Percentiles rank a stretch among this genome's conserved stretches.
Conservation (phyloP, 2,888 invertebrate genomes). For the Erebia ligea region DNA sequence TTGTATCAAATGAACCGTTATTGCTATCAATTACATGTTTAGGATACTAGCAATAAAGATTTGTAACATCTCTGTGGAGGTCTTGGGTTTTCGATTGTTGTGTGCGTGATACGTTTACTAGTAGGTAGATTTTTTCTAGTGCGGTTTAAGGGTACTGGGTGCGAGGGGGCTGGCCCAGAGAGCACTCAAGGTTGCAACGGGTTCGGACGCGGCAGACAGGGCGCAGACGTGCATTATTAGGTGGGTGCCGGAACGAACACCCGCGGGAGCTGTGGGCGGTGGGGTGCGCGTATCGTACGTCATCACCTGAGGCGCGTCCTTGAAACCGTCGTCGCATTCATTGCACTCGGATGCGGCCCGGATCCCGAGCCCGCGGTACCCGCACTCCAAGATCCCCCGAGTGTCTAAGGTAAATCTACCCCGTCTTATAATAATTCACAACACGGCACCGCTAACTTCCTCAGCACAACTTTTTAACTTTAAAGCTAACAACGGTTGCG, state of each 20-base stretch:
- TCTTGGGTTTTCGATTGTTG: not conserved
- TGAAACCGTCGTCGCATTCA: slow-evolving; percentile 82
- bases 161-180: slow-evolving; percentile 60
- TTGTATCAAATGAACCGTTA: not conserved
- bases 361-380: slow-evolving; percentile 71
- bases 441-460: slow-evolving; percentile 6
- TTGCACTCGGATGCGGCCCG: slow-evolving; percentile 81
- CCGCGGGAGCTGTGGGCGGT: slow-evolving; percentile 68
- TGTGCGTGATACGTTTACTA: slow-evolving; percentile 9
- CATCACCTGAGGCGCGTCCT: slow-evolving; percentile 83
- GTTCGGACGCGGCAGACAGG: slow-evolving; percentile 80
- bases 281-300: slow-evolving; percentile 74
- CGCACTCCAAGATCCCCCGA: slow-evolving; percentile 61
- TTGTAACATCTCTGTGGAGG: not conserved
- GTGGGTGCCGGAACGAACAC: slow-evolving; percentile 81
- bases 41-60: not conserved
- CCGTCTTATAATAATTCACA: slow-evolving; percentile 19
- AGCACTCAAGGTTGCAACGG: slow-evolving; percentile 79
- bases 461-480: not conserved
- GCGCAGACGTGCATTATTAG: slow-evolving; percentile 84
- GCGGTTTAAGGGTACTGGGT: slow-evolving; percentile 44
- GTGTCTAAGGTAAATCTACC: slow-evolving; percentile 28
- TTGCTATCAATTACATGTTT: not conserved
- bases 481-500: no score
- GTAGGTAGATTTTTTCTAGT: slow-evolving; percentile 19